phyloP scores from a whole-genome alignment of 2,888 invertebrate genomes.

The Coelinius sp. region DNA sequence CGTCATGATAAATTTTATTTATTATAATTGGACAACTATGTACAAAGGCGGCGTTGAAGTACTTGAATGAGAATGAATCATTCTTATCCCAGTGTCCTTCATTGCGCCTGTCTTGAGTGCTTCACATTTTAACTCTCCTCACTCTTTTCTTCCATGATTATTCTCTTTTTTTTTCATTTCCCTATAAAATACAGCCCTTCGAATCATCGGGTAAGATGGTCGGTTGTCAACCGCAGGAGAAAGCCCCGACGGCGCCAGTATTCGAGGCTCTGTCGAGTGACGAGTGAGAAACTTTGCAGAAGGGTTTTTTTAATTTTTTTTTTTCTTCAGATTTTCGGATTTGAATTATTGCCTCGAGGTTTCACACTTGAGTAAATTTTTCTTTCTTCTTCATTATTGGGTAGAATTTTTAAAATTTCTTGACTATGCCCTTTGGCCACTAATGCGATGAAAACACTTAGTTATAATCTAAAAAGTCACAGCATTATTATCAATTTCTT shows the following conservation, averaged over 20 bases:
- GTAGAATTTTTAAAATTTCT: not conserved
- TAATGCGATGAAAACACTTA: not conserved
- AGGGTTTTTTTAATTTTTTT: not conserved
- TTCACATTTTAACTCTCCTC: slow-evolving; percentile 12
- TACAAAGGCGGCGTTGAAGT: slow-evolving; percentile 55
- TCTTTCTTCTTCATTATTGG: too few relatives aligned
- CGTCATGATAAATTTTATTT: slow-evolving; percentile 48
- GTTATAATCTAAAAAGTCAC: not conserved
- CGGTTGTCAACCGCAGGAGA: slow-evolving; percentile 12
- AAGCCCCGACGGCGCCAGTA: slow-evolving; percentile 16
- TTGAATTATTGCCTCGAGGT: not conserved
- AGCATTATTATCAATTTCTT: not conserved
- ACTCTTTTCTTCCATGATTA: slow-evolving; percentile 5
- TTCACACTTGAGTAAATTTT: not conserved
- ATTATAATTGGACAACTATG: slow-evolving; percentile 57
- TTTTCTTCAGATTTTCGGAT: not conserved
- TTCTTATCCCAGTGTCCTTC: slow-evolving; percentile 33
- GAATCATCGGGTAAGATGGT: slow-evolving; percentile 1
- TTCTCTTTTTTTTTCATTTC: slow-evolving; percentile 13
- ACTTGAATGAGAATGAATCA: slow-evolving; percentile 44
- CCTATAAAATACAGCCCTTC: slow-evolving; percentile 20
- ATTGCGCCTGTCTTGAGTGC: slow-evolving; percentile 31
- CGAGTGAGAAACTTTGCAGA: not conserved
- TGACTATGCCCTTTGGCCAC: not conserved
- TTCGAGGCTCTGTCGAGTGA: slow-evolving; percentile 1